Base-by-base conservation (phyloP, 1,140 invertebrate species). In the Lethrus apterus region DNA sequence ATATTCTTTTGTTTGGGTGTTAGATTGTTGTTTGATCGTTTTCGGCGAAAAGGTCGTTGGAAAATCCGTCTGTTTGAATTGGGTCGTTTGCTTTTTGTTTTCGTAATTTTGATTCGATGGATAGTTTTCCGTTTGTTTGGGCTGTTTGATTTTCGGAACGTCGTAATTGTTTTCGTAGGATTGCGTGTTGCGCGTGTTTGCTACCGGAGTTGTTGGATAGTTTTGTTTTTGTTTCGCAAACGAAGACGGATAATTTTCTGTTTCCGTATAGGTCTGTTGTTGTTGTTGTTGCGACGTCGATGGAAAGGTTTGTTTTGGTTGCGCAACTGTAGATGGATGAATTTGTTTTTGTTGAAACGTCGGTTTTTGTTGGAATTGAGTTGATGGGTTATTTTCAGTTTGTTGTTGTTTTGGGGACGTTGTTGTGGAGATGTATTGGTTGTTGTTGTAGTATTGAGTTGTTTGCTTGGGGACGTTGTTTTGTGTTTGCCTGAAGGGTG, bases 341-440 rank as follows among this genome's bases (percentile, higher is more conserved):
- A n/a, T 26, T 51, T 51, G n/a, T 42, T 51, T 51, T n/a, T 19
- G 17, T 23, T 35, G 33, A 35, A 23, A 46, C 3, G 40, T 29
- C 14, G 36, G 34, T 19, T 50, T 23, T 20, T 48, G 40, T 24
- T 44, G 31, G 13, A 11, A 15, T 10, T 26, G 20, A 14, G 33
- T 48, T 38, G 48, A 63, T 2, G 62, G 46, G 38, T 65, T 63
- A 21, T 49, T 55, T 45, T 42, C 52, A 21, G 8, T 58, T 48
- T 14, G 58, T 48, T 33, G 38, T 34, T 44, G 31, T 51, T 70
- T 67, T 35, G 48, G 51, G 14, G 56, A 48, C 17, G 54, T 71
- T 24, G 69, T 65, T n/a, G 70, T 70, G 9, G 62, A 68, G 36
- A 66, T 67, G 46, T 70, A 70, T 50, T 72, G 69, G n/a, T 69